A percentile compares a stretch with the other conserved stretches of the same genome.
phyloP scores from a whole-genome alignment of 2,113 vertebrate species.

The Muscicapa adusta region DNA sequence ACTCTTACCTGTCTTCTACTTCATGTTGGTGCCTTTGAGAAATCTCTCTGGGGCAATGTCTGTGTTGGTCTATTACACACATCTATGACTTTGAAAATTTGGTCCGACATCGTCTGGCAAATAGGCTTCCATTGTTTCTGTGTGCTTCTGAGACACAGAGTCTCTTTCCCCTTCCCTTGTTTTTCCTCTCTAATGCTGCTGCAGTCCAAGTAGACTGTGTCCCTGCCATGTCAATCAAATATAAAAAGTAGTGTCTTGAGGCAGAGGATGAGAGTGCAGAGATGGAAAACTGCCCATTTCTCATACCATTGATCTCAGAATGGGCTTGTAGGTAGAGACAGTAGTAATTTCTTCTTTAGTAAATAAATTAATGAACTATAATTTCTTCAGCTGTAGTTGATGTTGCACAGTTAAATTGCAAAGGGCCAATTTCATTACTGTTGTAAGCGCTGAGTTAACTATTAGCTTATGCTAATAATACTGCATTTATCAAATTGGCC shows the following conservation, averaged over 20 bases:
- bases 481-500: background rate
- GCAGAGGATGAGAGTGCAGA: background rate
- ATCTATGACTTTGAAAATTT: background rate
- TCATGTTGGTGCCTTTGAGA: background rate
- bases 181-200: background rate
- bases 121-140: background rate
- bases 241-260: background rate
- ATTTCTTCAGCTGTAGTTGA: background rate
- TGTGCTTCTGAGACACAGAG: background rate
- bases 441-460: background rate
- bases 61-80: background rate
- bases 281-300: background rate
- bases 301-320: background rate
- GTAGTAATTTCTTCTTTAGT: background rate
- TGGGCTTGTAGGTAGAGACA: background rate
- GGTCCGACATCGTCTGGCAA: fast-evolving
- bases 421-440: background rate
- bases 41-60: fast-evolving
- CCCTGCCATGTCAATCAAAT: background rate
- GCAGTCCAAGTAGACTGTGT: background rate
- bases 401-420: background rate
- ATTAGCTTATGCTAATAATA: background rate
- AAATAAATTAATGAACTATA: background rate
- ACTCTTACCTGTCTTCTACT: background rate
- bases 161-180: fast-evolving